Evolutionary conservation across 1,140 invertebrate species (phyloP), one percentile per base, ranked within the genome.

Genomic region (Bombus soroeensis): DNA sequence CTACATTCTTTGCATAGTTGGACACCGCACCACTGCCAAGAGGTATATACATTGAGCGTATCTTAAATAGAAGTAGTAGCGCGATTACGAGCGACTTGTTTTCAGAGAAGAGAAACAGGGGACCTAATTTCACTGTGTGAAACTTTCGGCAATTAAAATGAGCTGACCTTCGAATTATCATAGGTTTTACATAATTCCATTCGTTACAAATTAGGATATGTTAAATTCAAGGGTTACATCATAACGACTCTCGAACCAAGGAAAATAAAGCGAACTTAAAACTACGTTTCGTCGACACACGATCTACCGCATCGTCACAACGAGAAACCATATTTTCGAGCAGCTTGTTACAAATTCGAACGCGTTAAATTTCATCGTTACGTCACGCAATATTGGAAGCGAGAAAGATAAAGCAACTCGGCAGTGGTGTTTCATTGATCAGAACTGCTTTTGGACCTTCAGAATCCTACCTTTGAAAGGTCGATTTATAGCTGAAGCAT

Each of bases 101-200:
- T 78, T 28, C 15, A 70, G 0, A 10, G 34, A 78, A 13, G 0
- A 32, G 13, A 32, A 13, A 9, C 34, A 25, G 12, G 47, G 25
- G 2, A 37, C 28, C 34, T 66, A 77, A 76, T 83, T 76, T 83
- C 41, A 41, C n/a, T 15, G 32, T 34, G 62, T 8, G n/a, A 83
- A 70, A 57, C 3, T 57, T 83, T 57, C 64, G 28, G 1, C 8
- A 43, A 72, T 13, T 4, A 34, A 57, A 22, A 32, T 22, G 22
- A 18, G 34, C 6, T 72, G 28, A 47, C 66, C 53, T 41, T 8
- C 43, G 22, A 83, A 83, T 77, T 77, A 77, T 57, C 81, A 77
- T 41, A 57, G 5, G 15, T 22, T 83, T 41, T 70, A 28, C 62
- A 77, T 57, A 77, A 68, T 57, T 74, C 71, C 72, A 62, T 18